phyloP scores from a whole-genome alignment of 2,113 vertebrate species.

The Penelope pileata region DNA sequence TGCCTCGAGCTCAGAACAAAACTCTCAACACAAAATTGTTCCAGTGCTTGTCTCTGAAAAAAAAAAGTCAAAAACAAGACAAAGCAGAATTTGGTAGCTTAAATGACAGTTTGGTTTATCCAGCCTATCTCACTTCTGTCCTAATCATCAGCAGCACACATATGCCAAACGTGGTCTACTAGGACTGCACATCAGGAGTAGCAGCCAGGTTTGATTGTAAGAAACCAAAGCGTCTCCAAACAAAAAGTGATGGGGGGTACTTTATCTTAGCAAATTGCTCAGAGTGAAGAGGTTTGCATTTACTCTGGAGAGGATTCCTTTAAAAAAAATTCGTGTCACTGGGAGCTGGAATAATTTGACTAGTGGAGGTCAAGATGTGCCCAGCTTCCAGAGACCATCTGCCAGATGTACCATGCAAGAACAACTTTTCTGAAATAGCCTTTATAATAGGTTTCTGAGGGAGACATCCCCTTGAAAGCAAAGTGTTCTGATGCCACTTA shows the following conservation, averaged over 20 bases:
- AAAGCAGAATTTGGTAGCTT: not conserved
- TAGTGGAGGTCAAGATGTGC: not conserved
- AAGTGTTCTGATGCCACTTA: not conserved
- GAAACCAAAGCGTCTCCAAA: not conserved
- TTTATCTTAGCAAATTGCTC: not conserved
- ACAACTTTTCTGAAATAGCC: constrained; percentile 32
- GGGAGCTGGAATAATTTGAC: constrained; percentile 30
- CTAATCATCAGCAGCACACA: not conserved
- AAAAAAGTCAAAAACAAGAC: not conserved
- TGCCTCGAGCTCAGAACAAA: not conserved
- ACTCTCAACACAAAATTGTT: not conserved
- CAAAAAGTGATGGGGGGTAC: not conserved
- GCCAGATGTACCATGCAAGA: not conserved
- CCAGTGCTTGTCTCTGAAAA: not conserved
- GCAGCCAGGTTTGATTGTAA: not conserved
- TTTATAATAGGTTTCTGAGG: constrained; percentile 53
- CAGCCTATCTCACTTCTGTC: not conserved
- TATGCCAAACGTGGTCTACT: not conserved
- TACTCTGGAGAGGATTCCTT: not conserved
- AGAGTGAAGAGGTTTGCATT: not conserved
- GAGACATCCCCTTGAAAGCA: constrained; percentile 5
- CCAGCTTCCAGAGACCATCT: constrained; percentile 18
- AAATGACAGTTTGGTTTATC: not conserved
- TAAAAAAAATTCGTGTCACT: not conserved
- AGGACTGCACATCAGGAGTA: not conserved